Conservation (phyloP, 2,113 vertebrate species). For the Cololabis saira region DNA sequence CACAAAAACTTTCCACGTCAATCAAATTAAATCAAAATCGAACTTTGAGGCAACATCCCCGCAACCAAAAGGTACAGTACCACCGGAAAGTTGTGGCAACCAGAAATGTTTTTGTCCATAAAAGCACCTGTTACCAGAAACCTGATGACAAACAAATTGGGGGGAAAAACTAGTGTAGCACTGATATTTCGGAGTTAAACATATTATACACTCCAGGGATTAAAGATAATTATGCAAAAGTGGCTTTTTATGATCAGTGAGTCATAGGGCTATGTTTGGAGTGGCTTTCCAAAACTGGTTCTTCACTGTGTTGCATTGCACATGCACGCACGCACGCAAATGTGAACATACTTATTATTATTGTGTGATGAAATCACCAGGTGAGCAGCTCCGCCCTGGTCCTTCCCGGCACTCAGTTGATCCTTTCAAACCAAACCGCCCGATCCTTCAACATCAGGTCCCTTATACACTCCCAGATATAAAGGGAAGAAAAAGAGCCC, state of each 20-base stretch:
- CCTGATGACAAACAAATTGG: constrained; percentile 2
- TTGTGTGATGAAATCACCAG: constrained; percentile 60
- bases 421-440: constrained; percentile 48
- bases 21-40: too few relatives aligned
- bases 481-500: constrained; percentile 1
- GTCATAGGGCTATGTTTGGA: too few relatives aligned
- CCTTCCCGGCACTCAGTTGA: constrained; percentile 62
- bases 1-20: too few relatives aligned
- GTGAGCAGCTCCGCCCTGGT: constrained; percentile 52
- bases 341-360: constrained; percentile 75
- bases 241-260: too few relatives aligned
- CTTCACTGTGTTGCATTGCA: too few relatives aligned
- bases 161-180: too few relatives aligned
- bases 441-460: constrained; percentile 65
- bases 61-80: too few relatives aligned
- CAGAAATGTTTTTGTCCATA: neutral
- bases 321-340: constrained; percentile 6
- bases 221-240: too few relatives aligned
- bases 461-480: constrained; percentile 33
- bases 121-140: constrained; percentile 67
- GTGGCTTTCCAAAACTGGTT: too few relatives aligned
- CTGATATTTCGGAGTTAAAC: neutral
- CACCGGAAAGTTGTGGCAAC: too few relatives aligned
- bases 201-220: too few relatives aligned
- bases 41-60: too few relatives aligned